Percentiles rank a stretch among this genome's conserved stretches.
Conservation (phyloP, 1,140 invertebrate species). For the Drosophila sp. region DNA sequence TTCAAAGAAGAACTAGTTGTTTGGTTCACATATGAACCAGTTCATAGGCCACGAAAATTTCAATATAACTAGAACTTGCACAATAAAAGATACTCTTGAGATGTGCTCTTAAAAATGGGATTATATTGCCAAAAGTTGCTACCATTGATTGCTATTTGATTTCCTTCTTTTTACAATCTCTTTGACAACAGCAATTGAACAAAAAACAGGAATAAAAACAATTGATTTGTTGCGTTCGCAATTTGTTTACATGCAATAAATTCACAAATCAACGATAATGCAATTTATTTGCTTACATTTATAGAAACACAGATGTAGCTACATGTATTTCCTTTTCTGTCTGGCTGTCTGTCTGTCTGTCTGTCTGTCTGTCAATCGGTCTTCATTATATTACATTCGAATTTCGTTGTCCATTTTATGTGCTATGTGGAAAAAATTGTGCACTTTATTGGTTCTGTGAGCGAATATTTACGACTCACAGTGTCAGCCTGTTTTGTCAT, state of each 20-base stretch:
- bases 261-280: constrained; percentile 77
- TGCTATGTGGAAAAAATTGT: constrained; percentile 37
- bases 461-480: constrained; percentile 56
- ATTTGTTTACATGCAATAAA: constrained; percentile 80
- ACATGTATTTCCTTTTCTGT: constrained; percentile 4
- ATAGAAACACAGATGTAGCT: constrained; percentile 6
- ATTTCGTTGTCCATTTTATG: constrained; percentile 44
- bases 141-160: constrained; percentile 70
- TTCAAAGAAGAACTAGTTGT: not conserved
- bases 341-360: not conserved
- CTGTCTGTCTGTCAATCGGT: constrained; percentile 31
- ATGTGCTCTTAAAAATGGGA: constrained; percentile 42
- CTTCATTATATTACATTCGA: constrained; percentile 64
- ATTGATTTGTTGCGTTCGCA: constrained; percentile 69
- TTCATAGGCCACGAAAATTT: not conserved
- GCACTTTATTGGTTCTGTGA: constrained; percentile 54
- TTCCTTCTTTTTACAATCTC: constrained; percentile 41
- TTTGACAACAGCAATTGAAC: not conserved
- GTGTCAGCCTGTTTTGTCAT: constrained; percentile 31
- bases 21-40: constrained; percentile 1
- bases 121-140: constrained; percentile 54
- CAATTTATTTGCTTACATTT: constrained; percentile 65
- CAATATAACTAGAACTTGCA: no score
- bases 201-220: constrained; percentile 47
- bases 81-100: constrained; percentile 1